Evolutionary conservation across 2,888 invertebrate species (phyloP), one percentile per base, ranked within the genome.

Genomic region (Rhabditoides inermis): DNA sequence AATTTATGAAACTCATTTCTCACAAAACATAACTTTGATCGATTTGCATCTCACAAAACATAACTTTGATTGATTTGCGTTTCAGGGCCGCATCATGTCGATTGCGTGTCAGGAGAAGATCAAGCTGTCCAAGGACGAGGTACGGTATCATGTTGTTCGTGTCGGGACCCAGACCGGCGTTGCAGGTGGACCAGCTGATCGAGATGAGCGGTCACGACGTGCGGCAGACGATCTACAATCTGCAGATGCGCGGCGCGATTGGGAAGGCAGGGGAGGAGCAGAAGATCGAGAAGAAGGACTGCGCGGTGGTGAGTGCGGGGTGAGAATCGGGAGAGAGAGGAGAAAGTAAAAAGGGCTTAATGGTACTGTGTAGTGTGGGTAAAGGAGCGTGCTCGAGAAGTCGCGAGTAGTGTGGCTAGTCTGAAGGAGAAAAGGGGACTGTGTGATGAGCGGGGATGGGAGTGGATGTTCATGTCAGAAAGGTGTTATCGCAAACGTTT

Each of bases 81-180:
- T 70, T 25, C 78, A 88, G 87, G 86, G 86, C 1, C 87, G 90
- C 4, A 86, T 98, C 84, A 84, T 88, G 84, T 85, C 87, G 0
- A 83, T 99, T 61, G 90, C 90, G 76, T 88, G 83, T 78, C 90
- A 88, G 79, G 95, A 98, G 79, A 85, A 85, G 45, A 79, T 98
- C 2, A 86, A 87, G 76, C 82, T 68, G 36, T 79, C 84, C 0
- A 82, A 84, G 0, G 85, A 86, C n/a, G 85, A 85, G 49, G 74
- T 94, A 20, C 83, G 85, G 49, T 86, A 88, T 77, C 83, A 98
- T 50, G 90, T 95, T 52, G 79, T 82, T 6, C 28, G 26, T 15
- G 26, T 25, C 15, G 51, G 90, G 73, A 87, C 89, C 72, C 98
- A 98, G 77, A 84, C 98, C 58, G 36, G 32, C 15, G 32, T 44